These are phyloP conservation scores for Drosophila pruinosa DNA, from an alignment of 1,140 invertebrate species.

Conservation along the genomic window DNA sequence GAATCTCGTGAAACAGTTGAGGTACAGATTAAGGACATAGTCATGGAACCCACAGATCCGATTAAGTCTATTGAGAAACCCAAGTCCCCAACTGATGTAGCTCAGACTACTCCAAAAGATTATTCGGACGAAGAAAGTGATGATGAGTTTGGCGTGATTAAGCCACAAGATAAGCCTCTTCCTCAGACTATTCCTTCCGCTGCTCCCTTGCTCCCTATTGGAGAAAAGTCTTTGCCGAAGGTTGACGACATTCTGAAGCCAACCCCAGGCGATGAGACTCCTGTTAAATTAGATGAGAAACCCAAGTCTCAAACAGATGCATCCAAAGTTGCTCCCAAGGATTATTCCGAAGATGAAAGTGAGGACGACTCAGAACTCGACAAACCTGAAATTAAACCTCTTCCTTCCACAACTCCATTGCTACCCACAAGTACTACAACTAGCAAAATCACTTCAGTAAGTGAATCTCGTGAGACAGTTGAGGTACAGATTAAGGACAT, in stretches of 20 bases:
- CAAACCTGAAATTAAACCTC: too few species aligned
- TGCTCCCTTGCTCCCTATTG: too few species aligned
- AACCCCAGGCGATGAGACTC: not conserved
- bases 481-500: too few species aligned
- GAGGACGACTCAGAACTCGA: too few species aligned
- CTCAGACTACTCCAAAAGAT: not conserved
- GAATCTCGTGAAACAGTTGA: conserved; percentile 3
- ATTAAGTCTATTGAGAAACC: conserved; percentile 6
- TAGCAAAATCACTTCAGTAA: too few species aligned
- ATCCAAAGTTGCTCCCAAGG: not conserved
- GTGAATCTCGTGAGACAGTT: too few species aligned
- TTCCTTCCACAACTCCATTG: too few species aligned
- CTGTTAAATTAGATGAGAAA: not conserved
- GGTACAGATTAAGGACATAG: not conserved
- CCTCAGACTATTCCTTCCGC: not conserved
- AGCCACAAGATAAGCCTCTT: too few species aligned
- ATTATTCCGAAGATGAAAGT: not conserved
- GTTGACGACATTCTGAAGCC: too few species aligned
- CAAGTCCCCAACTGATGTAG: not conserved
- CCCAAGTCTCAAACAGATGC: not conserved
- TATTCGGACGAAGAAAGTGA: conserved; percentile 26
- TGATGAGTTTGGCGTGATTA: conserved; percentile 11
- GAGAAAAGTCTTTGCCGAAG: too few species aligned
- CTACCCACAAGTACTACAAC: too few species aligned
- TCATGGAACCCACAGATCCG: not conserved